Conservation (phyloP, 2,888 invertebrate genomes). For the Magallana nippona region DNA sequence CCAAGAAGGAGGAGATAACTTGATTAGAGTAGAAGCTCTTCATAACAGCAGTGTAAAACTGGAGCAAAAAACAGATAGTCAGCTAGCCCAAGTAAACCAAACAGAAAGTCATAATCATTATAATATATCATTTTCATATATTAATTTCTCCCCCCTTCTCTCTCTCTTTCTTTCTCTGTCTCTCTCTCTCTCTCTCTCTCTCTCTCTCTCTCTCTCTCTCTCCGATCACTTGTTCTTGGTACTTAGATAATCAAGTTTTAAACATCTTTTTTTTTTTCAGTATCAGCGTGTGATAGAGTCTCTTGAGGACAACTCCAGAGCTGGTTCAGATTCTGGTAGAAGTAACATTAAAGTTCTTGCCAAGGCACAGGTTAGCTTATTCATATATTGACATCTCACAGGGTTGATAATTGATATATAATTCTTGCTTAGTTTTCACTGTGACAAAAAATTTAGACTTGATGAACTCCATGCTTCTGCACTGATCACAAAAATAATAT, state of each 20-base stretch:
- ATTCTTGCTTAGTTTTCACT: too few species aligned
- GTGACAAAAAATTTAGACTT: too few species aligned
- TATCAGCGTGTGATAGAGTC: conserved; percentile 69
- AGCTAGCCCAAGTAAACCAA: conserved; percentile 61
- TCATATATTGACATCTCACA: neutral
- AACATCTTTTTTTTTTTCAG: conserved; percentile 56
- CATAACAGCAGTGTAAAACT: conserved; percentile 53
- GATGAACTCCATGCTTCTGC: too few species aligned
- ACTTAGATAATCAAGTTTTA: too few species aligned
- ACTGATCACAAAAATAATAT: too few species aligned
- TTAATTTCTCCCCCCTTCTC: neutral
- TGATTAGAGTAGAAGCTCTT: conserved; percentile 56
- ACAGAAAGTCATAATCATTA: neutral
- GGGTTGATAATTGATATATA: neutral
- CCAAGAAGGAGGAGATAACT: conserved; percentile 54
- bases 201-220: too few species aligned
- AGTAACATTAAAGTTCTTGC: conserved; percentile 71
- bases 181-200: neutral
- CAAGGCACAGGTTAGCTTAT: conserved; percentile 69
- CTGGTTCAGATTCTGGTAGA: conserved; percentile 48
- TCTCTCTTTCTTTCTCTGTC: neutral
- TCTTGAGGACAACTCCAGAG: conserved; percentile 63
- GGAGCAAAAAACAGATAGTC: conserved; percentile 57
- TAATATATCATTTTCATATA: too few species aligned
- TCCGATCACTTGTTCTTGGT: too few species aligned